Evolutionary conservation across 2,113 vertebrate species (phyloP).

Genomic region (Clarias magur): DNA sequence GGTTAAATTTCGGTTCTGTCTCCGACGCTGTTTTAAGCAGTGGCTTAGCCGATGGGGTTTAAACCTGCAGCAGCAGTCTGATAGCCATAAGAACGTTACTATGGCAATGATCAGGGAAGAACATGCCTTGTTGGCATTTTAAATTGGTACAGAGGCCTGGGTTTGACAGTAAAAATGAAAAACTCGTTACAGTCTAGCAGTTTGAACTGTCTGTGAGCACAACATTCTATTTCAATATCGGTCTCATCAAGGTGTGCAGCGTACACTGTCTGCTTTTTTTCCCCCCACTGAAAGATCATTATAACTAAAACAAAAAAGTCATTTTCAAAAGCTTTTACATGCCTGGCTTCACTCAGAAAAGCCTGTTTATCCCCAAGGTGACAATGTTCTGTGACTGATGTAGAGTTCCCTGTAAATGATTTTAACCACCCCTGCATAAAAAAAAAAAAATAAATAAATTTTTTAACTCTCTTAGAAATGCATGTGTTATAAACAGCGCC

Average conservation of each 20-base stretch:
- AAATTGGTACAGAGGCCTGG: constrained; percentile 35
- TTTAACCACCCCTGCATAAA: constrained; percentile 12
- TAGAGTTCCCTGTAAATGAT: constrained; percentile 40
- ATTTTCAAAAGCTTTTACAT: constrained; percentile 47
- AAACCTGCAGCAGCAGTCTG: constrained; percentile 24
- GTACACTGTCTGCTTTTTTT: constrained; percentile 1
- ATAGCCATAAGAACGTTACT: constrained; percentile 36
- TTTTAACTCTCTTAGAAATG: constrained; percentile 27
- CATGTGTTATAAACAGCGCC: constrained; percentile 4
- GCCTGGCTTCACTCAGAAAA: constrained; percentile 37
- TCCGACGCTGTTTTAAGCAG: background rate
- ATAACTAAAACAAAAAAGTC: constrained; percentile 20
- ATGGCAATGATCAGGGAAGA: constrained; percentile 39
- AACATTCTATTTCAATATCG: background rate
- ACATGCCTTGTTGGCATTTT: constrained; percentile 40
- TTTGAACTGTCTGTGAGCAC: background rate
- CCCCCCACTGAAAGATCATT: constrained; percentile 12
- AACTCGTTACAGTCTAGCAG: constrained; percentile 21
- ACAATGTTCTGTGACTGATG: constrained; percentile 34
- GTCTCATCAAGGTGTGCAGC: constrained; percentile 1
- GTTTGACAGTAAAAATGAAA: constrained; percentile 37
- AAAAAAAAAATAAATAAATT: background rate
- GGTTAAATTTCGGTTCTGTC: no score
- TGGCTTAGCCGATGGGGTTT: background rate
- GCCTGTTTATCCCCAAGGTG: constrained; percentile 31